Evolutionary conservation across 1,140 invertebrate species (phyloP), one percentile per base, ranked within the genome.

Genomic region (Acromyrmex heyeri): DNA sequence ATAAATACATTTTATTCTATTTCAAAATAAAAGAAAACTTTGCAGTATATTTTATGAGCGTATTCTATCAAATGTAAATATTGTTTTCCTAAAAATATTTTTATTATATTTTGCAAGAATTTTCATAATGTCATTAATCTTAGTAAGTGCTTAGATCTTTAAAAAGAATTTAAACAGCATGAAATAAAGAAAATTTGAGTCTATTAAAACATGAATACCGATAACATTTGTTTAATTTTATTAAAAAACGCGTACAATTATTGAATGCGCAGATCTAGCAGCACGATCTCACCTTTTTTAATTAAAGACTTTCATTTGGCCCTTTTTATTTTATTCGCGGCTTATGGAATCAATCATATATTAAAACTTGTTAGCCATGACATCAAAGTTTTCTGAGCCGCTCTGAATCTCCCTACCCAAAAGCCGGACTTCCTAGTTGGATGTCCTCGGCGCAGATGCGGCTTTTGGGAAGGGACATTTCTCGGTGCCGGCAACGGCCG

Each of bases 371-470:
- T 10, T n/a, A 30, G 18, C 16, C 21, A 44, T 44, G 3, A 3
- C 34, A 38, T 38, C 34, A 38, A 34, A 50, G 24, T 83, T 75
- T 57, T 34, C 18, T 16, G 12, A 72, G 7, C 27, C 44, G 14
- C 24, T 21, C 27, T 79, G 34, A 57, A 18, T 34, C 86, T 88
- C 88, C 88, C 90, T 24, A 91, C 91, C 62, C 10, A 55, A 86
- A 24, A 65, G 2, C 34, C 18, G 18, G 30, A 67, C 16, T 86
- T 85, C 85, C 81, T 48, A 78, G 77, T 83, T 69, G 76, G 79
- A 78, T 70, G 83, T 91, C 72, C 91, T 92, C 85, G 81, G 91
- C 91, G 91, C 91, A 92, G 91, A 89, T 91, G 91, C 91, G 77
- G 79, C 55, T 76, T 86, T 75, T 57, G 73, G 75, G 82, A 85